phyloP scores from a whole-genome alignment of 1,140 invertebrate species.

The Ips typographus region DNA sequence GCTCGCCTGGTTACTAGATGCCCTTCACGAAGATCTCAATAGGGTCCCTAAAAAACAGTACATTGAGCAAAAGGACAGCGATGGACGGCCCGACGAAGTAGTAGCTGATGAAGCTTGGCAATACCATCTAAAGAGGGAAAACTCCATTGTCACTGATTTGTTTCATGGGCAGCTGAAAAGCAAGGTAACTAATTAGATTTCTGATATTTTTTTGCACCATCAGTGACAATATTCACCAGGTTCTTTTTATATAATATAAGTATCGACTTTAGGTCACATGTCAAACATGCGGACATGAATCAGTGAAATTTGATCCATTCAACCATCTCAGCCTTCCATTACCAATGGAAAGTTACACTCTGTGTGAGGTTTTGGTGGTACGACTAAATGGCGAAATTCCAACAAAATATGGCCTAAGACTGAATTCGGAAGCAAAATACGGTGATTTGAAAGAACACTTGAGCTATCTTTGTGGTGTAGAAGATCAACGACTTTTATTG shows the following conservation, averaged over 20 bases:
- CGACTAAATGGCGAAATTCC: constrained; percentile 76
- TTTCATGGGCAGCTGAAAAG: constrained; percentile 91
- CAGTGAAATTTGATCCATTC: constrained; percentile 87
- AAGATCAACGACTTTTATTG: constrained; percentile 64
- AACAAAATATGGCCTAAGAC: constrained; percentile 76
- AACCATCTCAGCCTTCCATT: constrained; percentile 84
- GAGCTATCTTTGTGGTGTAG: constrained; percentile 63
- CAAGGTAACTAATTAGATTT: constrained; percentile 54
- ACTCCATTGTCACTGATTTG: constrained; percentile 84
- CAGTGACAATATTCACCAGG: neutral
- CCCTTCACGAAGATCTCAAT: constrained; percentile 88
- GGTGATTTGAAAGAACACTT: constrained; percentile 70
- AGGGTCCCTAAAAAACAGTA: constrained; percentile 69
- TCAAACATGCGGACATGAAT: constrained; percentile 74
- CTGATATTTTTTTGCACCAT: neutral
- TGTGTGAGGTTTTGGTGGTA: constrained; percentile 74
- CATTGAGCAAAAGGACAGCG: constrained; percentile 74
- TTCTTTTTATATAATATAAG: neutral
- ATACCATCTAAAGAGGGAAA: constrained; percentile 74
- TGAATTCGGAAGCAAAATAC: constrained; percentile 80
- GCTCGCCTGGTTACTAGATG: constrained; percentile 84
- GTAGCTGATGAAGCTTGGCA: constrained; percentile 83
- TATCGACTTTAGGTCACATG: constrained; percentile 62
- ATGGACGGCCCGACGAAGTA: constrained; percentile 72
- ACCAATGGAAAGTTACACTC: constrained; percentile 75